Base-by-base conservation (phyloP, 2,113 vertebrate species). In the Mola mola region DNA sequence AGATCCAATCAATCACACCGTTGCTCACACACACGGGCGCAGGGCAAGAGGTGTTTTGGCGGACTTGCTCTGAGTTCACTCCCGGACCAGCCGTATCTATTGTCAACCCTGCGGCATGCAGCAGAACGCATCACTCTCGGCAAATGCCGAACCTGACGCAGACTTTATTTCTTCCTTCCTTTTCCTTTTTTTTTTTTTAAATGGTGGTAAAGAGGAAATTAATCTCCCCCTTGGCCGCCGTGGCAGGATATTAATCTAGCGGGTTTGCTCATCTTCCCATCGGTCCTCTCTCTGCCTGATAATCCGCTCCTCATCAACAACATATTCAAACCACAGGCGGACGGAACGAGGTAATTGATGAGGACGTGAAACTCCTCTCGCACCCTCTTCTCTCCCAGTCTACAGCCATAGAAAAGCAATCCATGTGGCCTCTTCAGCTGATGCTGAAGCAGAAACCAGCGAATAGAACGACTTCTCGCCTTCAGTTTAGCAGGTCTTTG, bases 161-260 rank as follows among this genome's bases (percentile, higher is more conserved):
- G 55, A 70, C 6, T 15, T 43, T n/a, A n/a, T n/a, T n/a, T n/a
- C n/a, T n/a, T n/a, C n/a, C n/a, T n/a, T n/a, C n/a, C n/a, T n/a
- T n/a, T n/a, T n/a, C n/a, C n/a, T n/a, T n/a, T n/a, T n/a, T n/a
- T 36, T 56, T 33, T 31, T 72, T 69, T 88, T 83, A 79, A 83
- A 86, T 26, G 66, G 61, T 73, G 74, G 75, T 87, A 85, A 88
- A 84, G 80, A 88, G 81, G 87, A 91, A 88, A 90, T 88, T 82
- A 88, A 90, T 88, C 78, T 83, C 78, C 80, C 77, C 72, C 80
- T 60, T 25, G 78, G 72, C 81, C 56, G 78, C 79, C 24, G 50
- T 68, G 81, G 78, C 88, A 90, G 87, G 89, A 89, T 89, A 91
- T 92, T 89, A 90, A 91, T 91, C 82, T 81, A 75, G 81, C 79